These are phyloP conservation scores for Sycophaga agraensis DNA, from an alignment of 1,140 invertebrate species.

Conservation along the genomic window DNA sequence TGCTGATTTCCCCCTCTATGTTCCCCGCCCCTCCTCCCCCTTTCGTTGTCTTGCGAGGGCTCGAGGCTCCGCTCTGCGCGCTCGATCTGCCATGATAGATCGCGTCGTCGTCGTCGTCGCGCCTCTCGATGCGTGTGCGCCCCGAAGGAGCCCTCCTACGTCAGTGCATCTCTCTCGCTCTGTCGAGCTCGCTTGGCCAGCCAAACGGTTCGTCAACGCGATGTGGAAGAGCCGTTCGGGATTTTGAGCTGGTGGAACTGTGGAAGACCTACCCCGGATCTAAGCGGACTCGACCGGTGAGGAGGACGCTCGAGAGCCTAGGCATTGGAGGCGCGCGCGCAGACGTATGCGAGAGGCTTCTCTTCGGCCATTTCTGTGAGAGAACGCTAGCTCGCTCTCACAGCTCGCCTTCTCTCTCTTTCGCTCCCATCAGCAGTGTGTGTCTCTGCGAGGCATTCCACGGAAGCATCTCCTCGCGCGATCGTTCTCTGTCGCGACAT, in stretches of 20 bases:
- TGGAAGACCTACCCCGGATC: no score
- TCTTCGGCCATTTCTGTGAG: constrained; percentile 24
- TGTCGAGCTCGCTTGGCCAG: background rate
- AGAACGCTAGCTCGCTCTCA: constrained; percentile 6
- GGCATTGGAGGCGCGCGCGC: no score
- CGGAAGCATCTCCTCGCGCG: background rate
- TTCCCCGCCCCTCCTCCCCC: background rate
- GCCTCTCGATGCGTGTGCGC: background rate
- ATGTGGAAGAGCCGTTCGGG: no score
- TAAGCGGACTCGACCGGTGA: constrained; percentile 19
- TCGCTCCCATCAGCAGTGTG: background rate
- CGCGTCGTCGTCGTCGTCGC: constrained; percentile 1
- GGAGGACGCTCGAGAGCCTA: no score
- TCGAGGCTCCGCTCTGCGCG: background rate
- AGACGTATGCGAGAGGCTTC: constrained; percentile 2
- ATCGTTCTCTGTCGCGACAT: background rate
- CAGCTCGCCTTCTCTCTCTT: background rate
- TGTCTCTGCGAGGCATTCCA: no score
- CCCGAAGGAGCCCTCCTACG: background rate
- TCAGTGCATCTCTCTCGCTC: no score
- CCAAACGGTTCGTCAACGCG: no score
- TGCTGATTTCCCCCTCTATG: background rate
- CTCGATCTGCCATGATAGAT: constrained; percentile 27
- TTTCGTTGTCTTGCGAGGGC: no score
- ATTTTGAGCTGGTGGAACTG: no score